Base-by-base conservation (phyloP, 1,140 invertebrate genomes). In the Drosophila persimilis region DNA sequence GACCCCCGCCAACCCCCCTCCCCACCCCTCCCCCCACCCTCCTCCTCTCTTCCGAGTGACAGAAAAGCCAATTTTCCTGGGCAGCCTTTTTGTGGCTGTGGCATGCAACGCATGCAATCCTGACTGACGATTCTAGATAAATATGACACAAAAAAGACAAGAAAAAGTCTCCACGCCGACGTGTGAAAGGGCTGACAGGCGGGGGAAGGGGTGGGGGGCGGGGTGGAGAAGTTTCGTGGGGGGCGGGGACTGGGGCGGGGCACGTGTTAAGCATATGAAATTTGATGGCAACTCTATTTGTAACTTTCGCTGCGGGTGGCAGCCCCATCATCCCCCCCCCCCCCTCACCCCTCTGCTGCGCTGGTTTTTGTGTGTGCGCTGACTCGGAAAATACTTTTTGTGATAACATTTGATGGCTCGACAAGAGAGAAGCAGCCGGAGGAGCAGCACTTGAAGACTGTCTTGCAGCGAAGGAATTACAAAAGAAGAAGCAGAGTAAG, bases 231-330 rank as follows among this genome's bases (percentile, higher is more conserved):
- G 0, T 0, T 15, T 15, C 15, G 17, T 1, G 17, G 17, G 17
- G 17, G 17, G 17, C 17, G 17, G 0, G 17, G 17, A 75, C 88
- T 78, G 17, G 17, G 17, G 17, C 17, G 17, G 0, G 17, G 17
- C 78, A 88, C 84, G 83, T 88, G 83, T 83, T 88, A 88, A 88
- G 83, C 75, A 88, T 88, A 83, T 88, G 75, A 89, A 88, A 88
- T 88, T 88, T 88, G 65, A 88, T 88, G 83, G 83, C 84, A 88
- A 88, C 83, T 88, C 84, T 88, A 85, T 85, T 85, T 85, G 81
- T 85, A 81, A 86, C 77, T 85, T 85, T 84, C 80, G 64, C 72
- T 53, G 26, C 47, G 55, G 17, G 17, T 17, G 17, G 17, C 0
- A 17, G 17, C 17, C 17, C 17, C 17, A 17, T 17, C 1, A 0